phyloP scores from a whole-genome alignment of 1,140 invertebrate genomes.

The Littorina saxatilis region DNA sequence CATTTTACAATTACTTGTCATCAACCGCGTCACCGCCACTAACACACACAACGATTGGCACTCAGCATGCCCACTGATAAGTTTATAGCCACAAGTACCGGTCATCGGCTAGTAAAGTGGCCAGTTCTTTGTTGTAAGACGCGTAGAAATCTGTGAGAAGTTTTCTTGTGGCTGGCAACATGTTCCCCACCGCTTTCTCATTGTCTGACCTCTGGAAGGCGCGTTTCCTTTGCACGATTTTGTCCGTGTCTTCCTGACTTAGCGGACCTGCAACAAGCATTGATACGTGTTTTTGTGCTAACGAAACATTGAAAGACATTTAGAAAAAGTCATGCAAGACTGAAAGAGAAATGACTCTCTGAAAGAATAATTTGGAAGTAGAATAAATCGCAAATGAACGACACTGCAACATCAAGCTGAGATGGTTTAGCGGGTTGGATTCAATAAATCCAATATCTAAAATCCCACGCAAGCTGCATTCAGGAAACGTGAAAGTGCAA shows the following conservation, averaged over 20 bases:
- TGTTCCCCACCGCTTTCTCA: slow-evolving; percentile 32
- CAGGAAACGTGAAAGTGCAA: too few species aligned
- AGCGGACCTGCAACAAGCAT: neutral
- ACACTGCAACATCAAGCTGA: too few species aligned
- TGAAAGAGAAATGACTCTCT: neutral
- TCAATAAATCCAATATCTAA: too few species aligned
- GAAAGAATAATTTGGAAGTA: neutral
- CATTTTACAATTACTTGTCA: too few species aligned
- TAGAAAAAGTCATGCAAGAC: neutral
- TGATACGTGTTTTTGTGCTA: neutral
- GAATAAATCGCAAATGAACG: too few species aligned
- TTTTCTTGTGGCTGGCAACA: slow-evolving; percentile 37
- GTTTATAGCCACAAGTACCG: slow-evolving; percentile 32
- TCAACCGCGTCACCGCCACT: too few species aligned
- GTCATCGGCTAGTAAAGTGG: slow-evolving; percentile 23
- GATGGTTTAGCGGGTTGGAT: too few species aligned
- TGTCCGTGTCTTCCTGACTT: slow-evolving; percentile 17
- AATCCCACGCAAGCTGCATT: too few species aligned
- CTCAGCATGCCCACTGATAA: too few species aligned
- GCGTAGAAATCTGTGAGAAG: slow-evolving; percentile 36
- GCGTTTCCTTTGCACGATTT: neutral
- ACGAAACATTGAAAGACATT: neutral
- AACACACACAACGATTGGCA: too few species aligned
- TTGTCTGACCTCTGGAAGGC: slow-evolving; percentile 16
- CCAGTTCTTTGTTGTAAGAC: slow-evolving; percentile 36